Base-by-base conservation (phyloP, 2,797 vertebrate genomes). In the Petrocephalus sullivani region DNA sequence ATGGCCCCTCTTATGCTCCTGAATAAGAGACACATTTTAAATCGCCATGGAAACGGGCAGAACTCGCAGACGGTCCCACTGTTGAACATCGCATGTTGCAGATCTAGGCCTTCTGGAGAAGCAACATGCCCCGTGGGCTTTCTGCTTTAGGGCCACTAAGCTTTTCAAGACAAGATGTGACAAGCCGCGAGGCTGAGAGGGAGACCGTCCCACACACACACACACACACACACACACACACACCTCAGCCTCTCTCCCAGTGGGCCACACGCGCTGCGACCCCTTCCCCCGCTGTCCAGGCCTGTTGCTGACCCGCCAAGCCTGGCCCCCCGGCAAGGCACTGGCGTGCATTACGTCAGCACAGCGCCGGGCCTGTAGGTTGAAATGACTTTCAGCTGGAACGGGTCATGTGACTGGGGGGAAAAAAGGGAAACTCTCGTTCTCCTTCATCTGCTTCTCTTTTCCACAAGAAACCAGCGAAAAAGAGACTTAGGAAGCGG, bases 301-400 rank as follows among this genome's bases (percentile, higher is more conserved):
- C n/a, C 81, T 51, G n/a, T 83, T 53, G n/a, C 41, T 81, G 53
- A 49, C 64, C 23, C 9, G 54, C 16, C n/a, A 21, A 85, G 28
- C 57, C 57, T 82, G 9, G 3, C 88, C 61, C 56, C 83, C 14
- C 84, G 14, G 33, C 82, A 88, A 58, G 56, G 87, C 88, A 88
- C 90, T 90, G 88, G 90, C 91, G 90, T 41, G 75, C 56, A 91
- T 92, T 93, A 92, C 89, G 41, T 92, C 91, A 93, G 90, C 91
- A 91, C 89, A 92, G 91, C 88, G 89, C 90, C 67, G 89, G 56
- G 91, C 91, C 91, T 92, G 91, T 88, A 92, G 92, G 89, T 90
- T 92, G 90, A 95, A 96, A 96, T 96, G 92, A 95, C 95, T 95
- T 95, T 96, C 95, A 96, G 94, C 94, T 96, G 95, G 93, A 93